Evolutionary conservation across 2,888 invertebrate species (phyloP).

Genomic region (Darwinula stevensoni): DNA sequence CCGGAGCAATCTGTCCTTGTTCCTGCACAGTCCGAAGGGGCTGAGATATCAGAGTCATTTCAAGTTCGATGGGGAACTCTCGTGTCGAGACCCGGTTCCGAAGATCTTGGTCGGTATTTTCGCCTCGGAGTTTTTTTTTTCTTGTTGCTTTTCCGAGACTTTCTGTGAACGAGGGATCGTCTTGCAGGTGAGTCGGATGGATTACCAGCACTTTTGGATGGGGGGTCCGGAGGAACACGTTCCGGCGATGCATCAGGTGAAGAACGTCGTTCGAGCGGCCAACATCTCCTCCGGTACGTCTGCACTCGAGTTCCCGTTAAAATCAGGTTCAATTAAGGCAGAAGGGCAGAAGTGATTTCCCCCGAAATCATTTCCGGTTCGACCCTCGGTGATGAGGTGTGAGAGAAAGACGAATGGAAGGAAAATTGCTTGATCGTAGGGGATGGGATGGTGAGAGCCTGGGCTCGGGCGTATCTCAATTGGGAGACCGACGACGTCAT

Average conservation of each 20-base stretch:
- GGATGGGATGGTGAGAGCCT: slow-evolving; percentile 30
- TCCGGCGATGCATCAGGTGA: slow-evolving; percentile 36
- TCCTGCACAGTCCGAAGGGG: slow-evolving; percentile 33
- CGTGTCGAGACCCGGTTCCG: slow-evolving; percentile 25
- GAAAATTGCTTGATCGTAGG: too few relatives aligned
- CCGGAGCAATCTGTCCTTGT: slow-evolving; percentile 30
- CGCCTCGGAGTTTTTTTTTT: too few relatives aligned
- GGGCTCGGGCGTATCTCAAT: slow-evolving; percentile 26
- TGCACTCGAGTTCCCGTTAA: too few relatives aligned
- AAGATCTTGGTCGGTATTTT: slow-evolving; percentile 5
- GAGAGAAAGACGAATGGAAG: too few relatives aligned
- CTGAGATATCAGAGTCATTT: slow-evolving; percentile 36
- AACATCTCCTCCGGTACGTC: slow-evolving; percentile 24
- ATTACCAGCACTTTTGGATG: slow-evolving; percentile 20
- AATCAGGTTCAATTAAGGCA: too few relatives aligned
- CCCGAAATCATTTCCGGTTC: too few relatives aligned
- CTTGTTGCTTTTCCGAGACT: background rate
- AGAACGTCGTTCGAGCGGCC: slow-evolving; percentile 23
- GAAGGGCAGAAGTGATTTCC: too few relatives aligned
- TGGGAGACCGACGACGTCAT: slow-evolving; percentile 22
- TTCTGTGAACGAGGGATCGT: background rate
- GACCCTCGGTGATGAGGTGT: too few relatives aligned
- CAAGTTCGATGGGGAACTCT: slow-evolving; percentile 25
- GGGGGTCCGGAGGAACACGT: slow-evolving; percentile 33
- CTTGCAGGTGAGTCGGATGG: slow-evolving; percentile 24